A percentile compares a stretch with the other conserved stretches of the same genome.
Conservation (phyloP, 2,888 invertebrate genomes). For the Sinhomidia bicolor region DNA sequence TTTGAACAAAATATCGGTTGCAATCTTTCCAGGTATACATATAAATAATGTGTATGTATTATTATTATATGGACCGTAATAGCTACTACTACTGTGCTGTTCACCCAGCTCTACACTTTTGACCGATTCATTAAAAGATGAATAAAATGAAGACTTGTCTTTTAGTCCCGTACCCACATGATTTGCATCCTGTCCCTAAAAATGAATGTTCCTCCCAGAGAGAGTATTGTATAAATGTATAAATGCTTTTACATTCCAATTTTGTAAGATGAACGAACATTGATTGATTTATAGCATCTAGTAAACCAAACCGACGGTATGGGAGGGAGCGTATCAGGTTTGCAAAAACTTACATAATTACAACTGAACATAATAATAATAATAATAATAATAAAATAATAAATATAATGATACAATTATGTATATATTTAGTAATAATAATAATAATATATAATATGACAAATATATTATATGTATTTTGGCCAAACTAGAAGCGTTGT, state of each 20-base stretch:
- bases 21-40: neutral
- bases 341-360: constrained; percentile 1
- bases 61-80: no score
- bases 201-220: neutral
- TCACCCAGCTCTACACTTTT: neutral
- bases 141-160: neutral
- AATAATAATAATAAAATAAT: neutral
- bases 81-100: no score
- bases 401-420: neutral
- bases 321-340: neutral
- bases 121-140: neutral
- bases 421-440: neutral
- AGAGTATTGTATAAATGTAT: no score
- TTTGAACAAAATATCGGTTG: constrained; percentile 33
- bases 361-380: constrained; percentile 22
- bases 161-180: neutral
- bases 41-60: neutral
- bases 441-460: neutral
- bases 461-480: constrained; percentile 48
- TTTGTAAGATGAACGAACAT: neutral
- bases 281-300: neutral
- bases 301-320: neutral
- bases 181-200: neutral
- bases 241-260: constrained; percentile 41
- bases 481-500: constrained; percentile 62